phyloP scores from a whole-genome alignment of 2,113 vertebrate species.

The Neodon shergylaensis region DNA sequence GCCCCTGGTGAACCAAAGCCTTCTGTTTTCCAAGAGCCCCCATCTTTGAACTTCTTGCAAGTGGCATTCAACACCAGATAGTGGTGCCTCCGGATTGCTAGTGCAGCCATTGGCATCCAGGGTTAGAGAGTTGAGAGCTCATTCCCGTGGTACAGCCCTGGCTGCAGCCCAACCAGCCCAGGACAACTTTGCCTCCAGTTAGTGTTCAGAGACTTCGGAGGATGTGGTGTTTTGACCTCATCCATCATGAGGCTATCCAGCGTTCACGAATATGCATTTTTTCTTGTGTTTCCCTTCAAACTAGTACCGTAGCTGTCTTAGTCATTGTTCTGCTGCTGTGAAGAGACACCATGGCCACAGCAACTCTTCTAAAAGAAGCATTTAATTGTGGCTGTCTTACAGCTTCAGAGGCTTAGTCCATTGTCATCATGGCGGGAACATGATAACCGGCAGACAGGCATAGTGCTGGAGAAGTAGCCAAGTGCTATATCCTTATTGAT shows the following conservation, averaged over 20 bases:
- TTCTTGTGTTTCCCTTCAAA: neutral
- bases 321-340: neutral
- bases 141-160: accelerated
- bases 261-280: neutral
- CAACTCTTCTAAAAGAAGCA: no score
- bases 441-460: neutral
- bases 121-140: neutral
- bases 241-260: neutral
- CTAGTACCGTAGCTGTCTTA: neutral
- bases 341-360: neutral
- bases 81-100: neutral
- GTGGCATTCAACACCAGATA: slow-evolving; percentile 61
- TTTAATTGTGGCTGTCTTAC: neutral
- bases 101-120: neutral
- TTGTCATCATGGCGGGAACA: neutral
- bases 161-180: neutral
- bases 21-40: slow-evolving; percentile 12
- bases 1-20: neutral
- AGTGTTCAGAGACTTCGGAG: neutral
- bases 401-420: neutral
- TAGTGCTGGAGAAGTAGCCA: neutral
- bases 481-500: neutral
- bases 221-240: neutral
- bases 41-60: slow-evolving; percentile 1
- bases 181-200: neutral